Percentiles rank a stretch among this genome's conserved stretches.
These are phyloP conservation scores for Trichacis sp. DNA, from an alignment of 2,888 invertebrate genomes.

Conservation along the genomic window DNA sequence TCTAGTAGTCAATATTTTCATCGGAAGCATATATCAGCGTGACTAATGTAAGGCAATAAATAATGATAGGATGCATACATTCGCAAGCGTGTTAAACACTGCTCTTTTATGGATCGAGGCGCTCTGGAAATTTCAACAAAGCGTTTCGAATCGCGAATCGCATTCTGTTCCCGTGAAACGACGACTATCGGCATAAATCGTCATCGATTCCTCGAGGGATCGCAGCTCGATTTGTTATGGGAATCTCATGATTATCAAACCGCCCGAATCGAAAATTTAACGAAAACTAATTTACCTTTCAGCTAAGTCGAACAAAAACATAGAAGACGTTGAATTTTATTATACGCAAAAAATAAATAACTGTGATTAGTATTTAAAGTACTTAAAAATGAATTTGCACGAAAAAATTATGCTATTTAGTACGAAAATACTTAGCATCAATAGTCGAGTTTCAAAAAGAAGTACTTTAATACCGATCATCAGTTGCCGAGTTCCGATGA, in stretches of 20 bases:
- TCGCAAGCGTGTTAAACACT: neutral
- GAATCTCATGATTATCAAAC: neutral
- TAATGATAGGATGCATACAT: neutral
- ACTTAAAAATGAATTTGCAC: too few species aligned
- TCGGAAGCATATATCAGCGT: neutral
- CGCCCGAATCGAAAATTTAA: too few species aligned
- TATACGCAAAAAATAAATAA: too few species aligned
- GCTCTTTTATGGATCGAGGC: slow-evolving; percentile 4
- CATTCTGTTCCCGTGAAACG: slow-evolving; percentile 18
- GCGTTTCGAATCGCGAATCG: slow-evolving; percentile 32
- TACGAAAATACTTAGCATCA: too few species aligned
- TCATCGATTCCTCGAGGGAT: slow-evolving; percentile 16
- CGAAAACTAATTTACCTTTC: too few species aligned
- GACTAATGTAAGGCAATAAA: slow-evolving; percentile 1
- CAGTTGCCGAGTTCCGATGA: too few species aligned
- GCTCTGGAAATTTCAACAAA: neutral
- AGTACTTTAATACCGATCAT: too few species aligned
- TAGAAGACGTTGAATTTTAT: too few species aligned
- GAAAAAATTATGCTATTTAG: too few species aligned
- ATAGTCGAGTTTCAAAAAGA: too few species aligned
- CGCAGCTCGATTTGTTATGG: slow-evolving; percentile 4
- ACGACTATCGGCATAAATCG: slow-evolving; percentile 20
- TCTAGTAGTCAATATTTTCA: neutral
- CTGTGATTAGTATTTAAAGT: too few species aligned
- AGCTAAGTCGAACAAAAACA: too few species aligned